Percentiles rank a stretch among this genome's conserved stretches.
These are phyloP conservation scores for Gortyna flavago DNA, from an alignment of 2,888 invertebrate species.

Conservation along the genomic window DNA sequence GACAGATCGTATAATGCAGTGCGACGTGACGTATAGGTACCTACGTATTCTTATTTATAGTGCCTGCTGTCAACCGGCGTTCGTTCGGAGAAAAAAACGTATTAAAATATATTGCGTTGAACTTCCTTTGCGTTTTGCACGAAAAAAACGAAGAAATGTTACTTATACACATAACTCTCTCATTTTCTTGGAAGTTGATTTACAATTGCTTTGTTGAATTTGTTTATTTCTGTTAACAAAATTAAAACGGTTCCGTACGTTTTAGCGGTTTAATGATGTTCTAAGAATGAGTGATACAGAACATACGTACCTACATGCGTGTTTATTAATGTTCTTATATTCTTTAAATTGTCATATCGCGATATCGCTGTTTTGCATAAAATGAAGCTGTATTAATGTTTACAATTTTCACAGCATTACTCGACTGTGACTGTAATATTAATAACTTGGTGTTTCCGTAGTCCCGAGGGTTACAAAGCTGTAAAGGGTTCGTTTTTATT, in stretches of 20 bases:
- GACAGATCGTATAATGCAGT: conserved; percentile 65
- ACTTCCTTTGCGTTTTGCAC: conserved; percentile 65
- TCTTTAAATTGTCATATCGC: conserved; percentile 36
- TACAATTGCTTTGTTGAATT: conserved; percentile 72
- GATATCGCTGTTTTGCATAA: conserved; percentile 14
- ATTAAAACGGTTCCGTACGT: conserved; percentile 66
- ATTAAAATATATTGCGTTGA: conserved; percentile 71
- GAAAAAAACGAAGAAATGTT: conserved; percentile 66
- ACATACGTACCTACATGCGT: conserved; percentile 41
- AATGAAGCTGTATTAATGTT: conserved; percentile 4
- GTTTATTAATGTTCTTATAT: conserved; percentile 43
- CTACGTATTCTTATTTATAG: conserved; percentile 68
- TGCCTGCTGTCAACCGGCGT: conserved; percentile 62
- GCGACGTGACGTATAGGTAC: conserved; percentile 54
- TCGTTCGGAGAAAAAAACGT: conserved; percentile 66
- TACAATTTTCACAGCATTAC: background rate
- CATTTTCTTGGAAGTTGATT: conserved; percentile 73
- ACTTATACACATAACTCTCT: conserved; percentile 67
- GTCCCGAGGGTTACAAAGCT: background rate
- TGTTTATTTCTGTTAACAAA: conserved; percentile 69
- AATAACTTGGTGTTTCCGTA: background rate
- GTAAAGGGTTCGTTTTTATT: background rate
- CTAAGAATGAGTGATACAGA: conserved; percentile 59
- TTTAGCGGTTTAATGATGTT: conserved; percentile 68
- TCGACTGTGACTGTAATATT: background rate